Conservation (phyloP, 2,888 invertebrate species). For the Bugulina stolonifera region DNA sequence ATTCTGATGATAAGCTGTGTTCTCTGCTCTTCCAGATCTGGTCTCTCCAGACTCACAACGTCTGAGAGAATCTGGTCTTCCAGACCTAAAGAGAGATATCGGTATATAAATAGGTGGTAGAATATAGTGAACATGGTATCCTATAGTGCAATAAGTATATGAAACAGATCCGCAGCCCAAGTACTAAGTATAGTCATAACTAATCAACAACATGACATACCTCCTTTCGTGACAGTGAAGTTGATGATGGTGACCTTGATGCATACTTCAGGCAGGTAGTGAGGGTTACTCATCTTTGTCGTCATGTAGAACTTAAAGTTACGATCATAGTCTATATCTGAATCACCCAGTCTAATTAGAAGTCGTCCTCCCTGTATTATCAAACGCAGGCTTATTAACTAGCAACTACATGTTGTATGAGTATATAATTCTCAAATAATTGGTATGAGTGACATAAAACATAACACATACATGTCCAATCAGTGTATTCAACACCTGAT, state of each 20-base stretch:
- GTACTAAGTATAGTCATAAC: background rate
- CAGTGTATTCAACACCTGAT: too few relatives aligned
- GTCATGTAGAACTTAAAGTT: slow-evolving; percentile 55
- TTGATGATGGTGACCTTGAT: slow-evolving; percentile 55
- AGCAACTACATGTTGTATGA: too few relatives aligned
- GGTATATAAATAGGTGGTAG: too few relatives aligned
- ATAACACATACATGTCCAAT: too few relatives aligned
- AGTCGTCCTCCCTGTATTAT: slow-evolving; percentile 47
- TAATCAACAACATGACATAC: slow-evolving; percentile 33
- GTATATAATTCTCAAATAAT: too few relatives aligned
- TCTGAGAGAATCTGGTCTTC: slow-evolving; percentile 35
- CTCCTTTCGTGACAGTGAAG: slow-evolving; percentile 52
- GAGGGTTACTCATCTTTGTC: slow-evolving; percentile 54
- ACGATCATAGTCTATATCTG: slow-evolving; percentile 53
- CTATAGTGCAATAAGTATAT: too few relatives aligned
- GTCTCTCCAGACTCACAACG: slow-evolving; percentile 53
- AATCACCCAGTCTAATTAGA: slow-evolving; percentile 53
- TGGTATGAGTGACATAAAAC: too few relatives aligned
- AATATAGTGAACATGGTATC: too few relatives aligned
- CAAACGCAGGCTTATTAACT: too few relatives aligned
- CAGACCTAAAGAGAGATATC: slow-evolving; percentile 16
- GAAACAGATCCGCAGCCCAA: too few relatives aligned
- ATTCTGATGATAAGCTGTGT: slow-evolving; percentile 53
- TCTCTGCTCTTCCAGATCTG: slow-evolving; percentile 54
- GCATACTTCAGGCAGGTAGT: slow-evolving; percentile 54